Base-by-base conservation (phyloP, 2,888 invertebrate genomes). In the Eristalis tenax region DNA sequence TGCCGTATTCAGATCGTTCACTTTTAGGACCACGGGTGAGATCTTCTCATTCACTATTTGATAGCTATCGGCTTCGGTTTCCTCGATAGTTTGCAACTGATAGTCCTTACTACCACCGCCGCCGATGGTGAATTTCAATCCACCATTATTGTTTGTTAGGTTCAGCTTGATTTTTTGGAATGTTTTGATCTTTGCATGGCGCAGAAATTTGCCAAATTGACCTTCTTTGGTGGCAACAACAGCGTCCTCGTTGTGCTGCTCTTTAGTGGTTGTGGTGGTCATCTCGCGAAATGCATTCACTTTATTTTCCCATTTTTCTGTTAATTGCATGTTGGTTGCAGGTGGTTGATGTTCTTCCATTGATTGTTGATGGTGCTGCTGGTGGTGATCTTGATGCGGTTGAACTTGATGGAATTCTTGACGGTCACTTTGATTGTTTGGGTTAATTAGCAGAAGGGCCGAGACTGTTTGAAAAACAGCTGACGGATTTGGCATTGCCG, bases 381-480 rank as follows among this genome's bases (percentile, higher is more conserved):
- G 59, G 59, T 59, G 59, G 26, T 13, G 59, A 26, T 91, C 90
- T 89, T 91, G 90, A 90, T 90, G 91, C 83, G 91, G 91, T 81
- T 91, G 92, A 89, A 90, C 89, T 84, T 90, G 91, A 76, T 90
- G 90, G 89, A 90, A 90, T 90, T 94, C 94, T 90, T 94, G 93
- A 89, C 94, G 94, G 89, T 94, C 10, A 65, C 74, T 76, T 26
- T 50, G 93, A 61, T 94, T 89, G 89, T 94, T 94, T 23, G 91
- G 92, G 90, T 91, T 91, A 86, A 91, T 89, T 69, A 90, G 91
- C 88, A 93, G 90, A 87, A 93, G 90, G 81, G 91, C 93, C 73
- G 91, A 89, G 74, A 93, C 91, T 74, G 93, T 93, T 89, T 91
- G 91, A 88, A 91, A 90, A 80, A 93, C 90, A 74, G 92, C 92